Base-by-base conservation (phyloP, 2,797 vertebrate species). In the Phoebastria nigripes region DNA sequence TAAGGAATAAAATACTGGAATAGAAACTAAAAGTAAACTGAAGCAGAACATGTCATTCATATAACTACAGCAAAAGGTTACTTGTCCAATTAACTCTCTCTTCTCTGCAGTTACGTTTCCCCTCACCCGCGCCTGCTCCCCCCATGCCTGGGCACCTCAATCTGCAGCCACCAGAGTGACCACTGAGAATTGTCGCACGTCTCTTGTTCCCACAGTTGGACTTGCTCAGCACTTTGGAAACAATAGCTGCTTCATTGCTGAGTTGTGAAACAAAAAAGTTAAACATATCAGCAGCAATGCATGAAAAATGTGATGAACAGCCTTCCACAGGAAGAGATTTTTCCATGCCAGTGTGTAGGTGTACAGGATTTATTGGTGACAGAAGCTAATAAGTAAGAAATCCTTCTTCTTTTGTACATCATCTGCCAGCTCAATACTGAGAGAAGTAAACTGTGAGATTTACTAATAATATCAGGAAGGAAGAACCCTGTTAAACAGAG, bases 141-240 rank as follows among this genome's bases (percentile, higher is more conserved):
- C 24, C 20, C 4, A 0, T 78, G 52, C 39, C 56, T 55, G 51
- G 66, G 51, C 66, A 72, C 49, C 37, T 82, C 66, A 28, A 0
- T 81, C 61, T 33, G 21, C 66, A 76, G 54, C 51, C 73, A 44
- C 66, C 39, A 47, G 66, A 56, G 41, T 79, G 33, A 44, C 35
- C 49, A 70, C 6, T 95, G 86, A 87, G 66, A 96, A 58, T 55
- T 87, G 66, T 69, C 1, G 4, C 73, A 79, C 5, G 8, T 82
- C 77, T 78, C 88, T 92, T 4, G 9, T 85, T 95, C 88, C 90
- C 33, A 3, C 94, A 70, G 73, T 84, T 0, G 0, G 44, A 90
- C 90, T 94, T 92, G 92, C 88, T 97, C 96, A 96, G 96, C 95
- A 87, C 54, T 96, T 96, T 89, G 55, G 58, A 86, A 96, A 97